Evolutionary conservation across 2,797 vertebrate genomes (phyloP).

Genomic region (Stomatorhinus walkeri): DNA sequence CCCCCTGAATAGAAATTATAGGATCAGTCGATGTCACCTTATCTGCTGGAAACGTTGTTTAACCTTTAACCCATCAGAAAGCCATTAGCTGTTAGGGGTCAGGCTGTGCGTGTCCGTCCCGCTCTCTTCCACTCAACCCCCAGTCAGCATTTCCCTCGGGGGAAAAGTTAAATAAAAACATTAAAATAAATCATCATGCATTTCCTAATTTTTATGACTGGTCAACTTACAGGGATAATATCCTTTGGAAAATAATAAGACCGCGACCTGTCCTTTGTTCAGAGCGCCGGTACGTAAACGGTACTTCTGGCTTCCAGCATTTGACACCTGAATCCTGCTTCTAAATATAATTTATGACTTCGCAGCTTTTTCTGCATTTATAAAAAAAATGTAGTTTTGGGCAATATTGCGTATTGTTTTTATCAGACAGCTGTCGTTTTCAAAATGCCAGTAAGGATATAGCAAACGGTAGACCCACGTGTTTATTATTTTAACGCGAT

Average conservation of each 20-base stretch:
- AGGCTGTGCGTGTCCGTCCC: slow-evolving; percentile 39
- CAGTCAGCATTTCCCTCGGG: slow-evolving; percentile 32
- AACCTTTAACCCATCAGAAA: slow-evolving; percentile 65
- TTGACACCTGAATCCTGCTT: slow-evolving; percentile 18
- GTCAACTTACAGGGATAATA: slow-evolving; percentile 33
- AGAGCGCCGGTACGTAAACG: slow-evolving; percentile 44
- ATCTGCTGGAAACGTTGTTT: slow-evolving; percentile 66
- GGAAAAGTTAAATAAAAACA: slow-evolving; percentile 27
- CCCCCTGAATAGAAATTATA: slow-evolving; percentile 33
- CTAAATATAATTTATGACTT: slow-evolving; percentile 46
- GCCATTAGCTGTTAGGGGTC: slow-evolving; percentile 63
- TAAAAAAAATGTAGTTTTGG: slow-evolving; percentile 42
- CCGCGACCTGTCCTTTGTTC: slow-evolving; percentile 45
- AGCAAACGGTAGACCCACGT: not conserved
- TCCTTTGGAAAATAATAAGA: slow-evolving; percentile 38
- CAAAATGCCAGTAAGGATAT: not conserved
- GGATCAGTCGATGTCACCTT: slow-evolving; percentile 41
- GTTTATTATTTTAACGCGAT: not conserved
- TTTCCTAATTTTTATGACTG: slow-evolving; percentile 48
- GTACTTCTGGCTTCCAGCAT: slow-evolving; percentile 37
- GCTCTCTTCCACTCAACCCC: slow-evolving; percentile 27
- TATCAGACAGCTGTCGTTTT: not conserved
- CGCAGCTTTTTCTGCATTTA: slow-evolving; percentile 38
- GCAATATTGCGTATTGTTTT: slow-evolving; percentile 6
- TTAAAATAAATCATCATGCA: slow-evolving; percentile 39